These are phyloP conservation scores for Microplitis mediator DNA, from an alignment of 1,140 invertebrate genomes.

Conservation along the genomic window DNA sequence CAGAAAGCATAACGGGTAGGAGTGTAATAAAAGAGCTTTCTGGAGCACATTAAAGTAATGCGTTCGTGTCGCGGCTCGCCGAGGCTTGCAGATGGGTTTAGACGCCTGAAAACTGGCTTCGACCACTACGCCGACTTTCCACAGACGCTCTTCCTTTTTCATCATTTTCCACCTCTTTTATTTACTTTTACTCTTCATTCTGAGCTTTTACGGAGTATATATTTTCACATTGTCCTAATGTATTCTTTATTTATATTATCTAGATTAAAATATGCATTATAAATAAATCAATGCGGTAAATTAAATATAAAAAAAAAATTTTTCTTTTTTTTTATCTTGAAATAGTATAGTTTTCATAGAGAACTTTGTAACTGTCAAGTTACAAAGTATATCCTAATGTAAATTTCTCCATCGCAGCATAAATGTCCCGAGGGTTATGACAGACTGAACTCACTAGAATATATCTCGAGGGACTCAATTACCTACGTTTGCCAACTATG, in stretches of 20 bases:
- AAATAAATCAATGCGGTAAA: too few relatives aligned
- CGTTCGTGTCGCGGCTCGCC: conserved; percentile 46
- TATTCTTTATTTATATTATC: too few relatives aligned
- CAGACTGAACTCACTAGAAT: neutral
- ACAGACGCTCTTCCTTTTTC: neutral
- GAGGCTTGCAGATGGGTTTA: conserved; percentile 30
- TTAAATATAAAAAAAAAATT: too few relatives aligned
- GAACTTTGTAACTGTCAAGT: neutral
- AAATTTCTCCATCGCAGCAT: conserved; percentile 2
- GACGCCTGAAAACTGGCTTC: conserved; percentile 10
- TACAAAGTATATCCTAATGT: conserved; percentile 1
- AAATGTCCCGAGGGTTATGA: conserved; percentile 7
- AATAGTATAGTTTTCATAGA: neutral
- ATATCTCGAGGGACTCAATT: conserved; percentile 5
- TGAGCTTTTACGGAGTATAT: neutral
- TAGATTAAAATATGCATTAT: too few relatives aligned
- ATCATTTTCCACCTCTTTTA: neutral
- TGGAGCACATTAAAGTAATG: conserved; percentile 59
- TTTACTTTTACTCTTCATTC: neutral
- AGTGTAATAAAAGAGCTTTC: conserved; percentile 56
- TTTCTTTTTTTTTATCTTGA: neutral
- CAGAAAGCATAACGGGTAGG: neutral
- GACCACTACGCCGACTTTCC: neutral
- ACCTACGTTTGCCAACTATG: conserved; percentile 5
- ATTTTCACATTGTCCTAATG: too few relatives aligned